Evolutionary conservation across 2,888 invertebrate genomes (phyloP).

Genomic region (Catocala sponsa): DNA sequence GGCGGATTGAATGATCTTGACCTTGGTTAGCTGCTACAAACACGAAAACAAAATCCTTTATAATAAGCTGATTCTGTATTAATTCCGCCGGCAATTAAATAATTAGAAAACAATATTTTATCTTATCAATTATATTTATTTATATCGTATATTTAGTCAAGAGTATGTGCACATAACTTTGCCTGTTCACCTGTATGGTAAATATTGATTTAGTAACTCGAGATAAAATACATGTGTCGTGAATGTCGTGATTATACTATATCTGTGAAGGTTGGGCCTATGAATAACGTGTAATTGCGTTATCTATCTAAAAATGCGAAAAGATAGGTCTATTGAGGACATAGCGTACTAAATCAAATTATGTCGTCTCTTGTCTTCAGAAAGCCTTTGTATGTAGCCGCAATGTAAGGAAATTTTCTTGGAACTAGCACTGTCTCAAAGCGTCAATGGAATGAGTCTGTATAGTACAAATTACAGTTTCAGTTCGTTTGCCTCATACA

Average conservation of each 20-base stretch:
- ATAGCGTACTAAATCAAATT: background rate
- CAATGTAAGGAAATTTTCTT: background rate
- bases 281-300: background rate
- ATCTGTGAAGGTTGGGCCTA: slow-evolving; percentile 1
- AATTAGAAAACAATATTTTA: slow-evolving; percentile 28
- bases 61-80: background rate
- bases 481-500: too few species aligned
- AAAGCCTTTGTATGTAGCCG: background rate
- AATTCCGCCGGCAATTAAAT: slow-evolving; percentile 15
- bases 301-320: too few species aligned
- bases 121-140: slow-evolving; percentile 38
- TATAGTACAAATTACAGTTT: too few species aligned
- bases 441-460: too few species aligned
- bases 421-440: background rate
- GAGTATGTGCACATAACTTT: slow-evolving; percentile 13
- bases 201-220: slow-evolving; percentile 29
- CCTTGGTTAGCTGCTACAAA: too few species aligned
- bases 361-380: background rate
- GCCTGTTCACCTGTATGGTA: slow-evolving; percentile 24
- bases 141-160: slow-evolving; percentile 3
- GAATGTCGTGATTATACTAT: slow-evolving; percentile 3
- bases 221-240: slow-evolving; percentile 24
- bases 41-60: too few species aligned
- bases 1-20: too few species aligned
- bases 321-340: too few species aligned